Percentiles rank a stretch among this genome's conserved stretches.
phyloP scores from a whole-genome alignment of 2,888 invertebrate species.

The Spatulosminthurus flaviceps region DNA sequence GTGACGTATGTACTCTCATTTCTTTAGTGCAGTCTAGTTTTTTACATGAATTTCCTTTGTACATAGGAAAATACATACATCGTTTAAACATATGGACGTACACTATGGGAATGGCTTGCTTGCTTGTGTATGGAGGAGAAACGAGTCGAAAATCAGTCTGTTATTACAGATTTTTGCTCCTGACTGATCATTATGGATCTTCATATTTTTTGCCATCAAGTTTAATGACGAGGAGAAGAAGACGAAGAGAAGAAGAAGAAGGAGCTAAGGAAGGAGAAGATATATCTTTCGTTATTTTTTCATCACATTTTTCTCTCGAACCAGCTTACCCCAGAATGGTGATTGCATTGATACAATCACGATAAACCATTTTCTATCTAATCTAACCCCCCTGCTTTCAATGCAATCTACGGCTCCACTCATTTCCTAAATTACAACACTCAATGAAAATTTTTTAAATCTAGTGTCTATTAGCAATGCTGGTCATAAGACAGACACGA shows the following conservation, averaged over 20 bases:
- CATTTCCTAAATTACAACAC: slow-evolving; percentile 46
- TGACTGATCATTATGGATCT: slow-evolving; percentile 52
- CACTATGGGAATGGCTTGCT: too few species aligned
- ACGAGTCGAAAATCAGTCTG: slow-evolving; percentile 51
- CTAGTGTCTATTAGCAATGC: slow-evolving; percentile 2
- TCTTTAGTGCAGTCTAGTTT: too few species aligned
- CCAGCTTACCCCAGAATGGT: slow-evolving; percentile 34
- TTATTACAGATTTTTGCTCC: slow-evolving; percentile 55
- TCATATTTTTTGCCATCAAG: slow-evolving; percentile 53
- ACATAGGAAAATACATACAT: too few species aligned
- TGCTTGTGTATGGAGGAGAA: neutral
- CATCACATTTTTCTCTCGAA: slow-evolving; percentile 50
- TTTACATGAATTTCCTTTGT: too few species aligned
- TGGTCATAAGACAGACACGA: neutral
- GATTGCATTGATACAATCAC: slow-evolving; percentile 50
- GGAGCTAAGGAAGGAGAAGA: slow-evolving; percentile 38
- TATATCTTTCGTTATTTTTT: slow-evolving; percentile 54
- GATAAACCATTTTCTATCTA: slow-evolving; percentile 46
- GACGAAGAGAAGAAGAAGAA: neutral
- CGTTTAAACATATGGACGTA: neutral
- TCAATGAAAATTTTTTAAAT: slow-evolving; percentile 43
- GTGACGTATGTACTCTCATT: neutral
- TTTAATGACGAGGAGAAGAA: slow-evolving; percentile 50
- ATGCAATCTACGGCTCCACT: slow-evolving; percentile 42
- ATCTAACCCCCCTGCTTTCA: slow-evolving; percentile 25